Evolutionary conservation across 1,140 invertebrate species (phyloP).

Genomic region (Aphidius gifuensis): DNA sequence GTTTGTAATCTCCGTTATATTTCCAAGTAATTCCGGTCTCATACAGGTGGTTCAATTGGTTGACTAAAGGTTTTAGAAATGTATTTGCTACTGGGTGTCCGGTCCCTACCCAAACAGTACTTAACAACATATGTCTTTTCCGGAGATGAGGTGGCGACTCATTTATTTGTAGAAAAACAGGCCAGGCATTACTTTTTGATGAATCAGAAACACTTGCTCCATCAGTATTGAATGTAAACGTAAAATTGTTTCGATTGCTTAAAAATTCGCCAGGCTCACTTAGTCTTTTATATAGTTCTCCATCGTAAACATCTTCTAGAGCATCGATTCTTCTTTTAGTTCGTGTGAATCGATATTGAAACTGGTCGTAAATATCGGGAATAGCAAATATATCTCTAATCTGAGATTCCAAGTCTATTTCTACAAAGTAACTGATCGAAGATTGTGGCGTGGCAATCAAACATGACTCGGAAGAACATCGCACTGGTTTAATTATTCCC

Average conservation of each 20-base stretch:
- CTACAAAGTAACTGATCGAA: slow-evolving; percentile 9
- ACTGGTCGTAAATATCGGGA: not conserved
- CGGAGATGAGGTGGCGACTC: slow-evolving; percentile 18
- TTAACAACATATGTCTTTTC: slow-evolving; percentile 17
- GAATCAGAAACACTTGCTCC: slow-evolving; percentile 12
- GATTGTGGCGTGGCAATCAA: not conserved
- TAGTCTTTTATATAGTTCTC: slow-evolving; percentile 2
- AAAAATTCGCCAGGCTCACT: slow-evolving; percentile 13
- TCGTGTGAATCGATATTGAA: slow-evolving; percentile 5
- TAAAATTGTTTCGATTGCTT: slow-evolving; percentile 14
- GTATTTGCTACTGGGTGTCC: slow-evolving; percentile 12
- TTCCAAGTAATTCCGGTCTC: slow-evolving; percentile 14
- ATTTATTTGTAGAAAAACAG: slow-evolving; percentile 18
- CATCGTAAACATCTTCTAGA: slow-evolving; percentile 20
- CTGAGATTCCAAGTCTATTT: slow-evolving; percentile 15
- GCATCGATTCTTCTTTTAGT: not conserved
- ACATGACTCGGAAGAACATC: not conserved
- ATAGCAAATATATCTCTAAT: slow-evolving; percentile 5
- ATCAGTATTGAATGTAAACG: slow-evolving; percentile 11
- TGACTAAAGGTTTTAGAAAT: slow-evolving; percentile 8
- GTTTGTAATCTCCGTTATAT: not conserved
- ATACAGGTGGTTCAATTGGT: slow-evolving; percentile 9
- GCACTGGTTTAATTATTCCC: slow-evolving; percentile 2
- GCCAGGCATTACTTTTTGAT: slow-evolving; percentile 6
- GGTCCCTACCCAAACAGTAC: slow-evolving; percentile 15